A percentile compares a stretch with the other conserved stretches of the same genome.
Conservation (phyloP, 2,888 invertebrate species). For the Eupithecia pulchellata region DNA sequence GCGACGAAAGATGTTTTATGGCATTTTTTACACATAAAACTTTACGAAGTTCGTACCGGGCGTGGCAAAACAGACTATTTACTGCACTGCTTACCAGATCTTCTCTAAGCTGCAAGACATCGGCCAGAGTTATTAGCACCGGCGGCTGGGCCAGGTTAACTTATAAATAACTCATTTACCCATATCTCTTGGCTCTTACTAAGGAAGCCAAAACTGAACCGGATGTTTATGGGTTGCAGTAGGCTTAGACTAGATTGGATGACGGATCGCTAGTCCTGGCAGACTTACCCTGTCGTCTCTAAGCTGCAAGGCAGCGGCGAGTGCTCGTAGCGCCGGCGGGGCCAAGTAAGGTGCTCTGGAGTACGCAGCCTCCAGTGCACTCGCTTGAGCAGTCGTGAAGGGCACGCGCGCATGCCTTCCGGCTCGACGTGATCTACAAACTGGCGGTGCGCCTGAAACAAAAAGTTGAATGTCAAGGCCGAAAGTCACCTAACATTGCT, state of each 20-base stretch:
- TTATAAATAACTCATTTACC: too few relatives aligned
- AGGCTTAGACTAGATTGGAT: background rate
- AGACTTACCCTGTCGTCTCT: constrained; percentile 88
- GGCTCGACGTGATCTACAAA: constrained; percentile 80
- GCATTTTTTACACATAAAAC: too few relatives aligned
- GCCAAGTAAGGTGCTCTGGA: constrained; percentile 88
- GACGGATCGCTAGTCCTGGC: too few relatives aligned
- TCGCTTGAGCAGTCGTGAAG: constrained; percentile 88
- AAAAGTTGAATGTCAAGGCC: constrained; percentile 47
- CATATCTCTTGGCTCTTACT: too few relatives aligned
- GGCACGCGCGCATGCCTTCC: constrained; percentile 90
- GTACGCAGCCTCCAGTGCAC: constrained; percentile 89
- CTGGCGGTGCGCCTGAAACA: constrained; percentile 56
- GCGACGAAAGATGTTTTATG: too few relatives aligned
- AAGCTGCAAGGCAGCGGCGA: constrained; percentile 87
- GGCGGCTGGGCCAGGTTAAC: too few relatives aligned
- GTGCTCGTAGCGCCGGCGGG: constrained; percentile 87
- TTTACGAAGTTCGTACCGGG: background rate
- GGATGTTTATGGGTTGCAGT: background rate
- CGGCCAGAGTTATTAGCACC: background rate
- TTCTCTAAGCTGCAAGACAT: background rate
- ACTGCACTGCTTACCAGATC: background rate
- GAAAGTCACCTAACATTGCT: background rate
- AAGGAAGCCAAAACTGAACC: background rate
- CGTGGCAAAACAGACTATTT: background rate